Evolutionary conservation across 1,140 invertebrate species (phyloP).

Genomic region (Himalopsyche phryganea): DNA sequence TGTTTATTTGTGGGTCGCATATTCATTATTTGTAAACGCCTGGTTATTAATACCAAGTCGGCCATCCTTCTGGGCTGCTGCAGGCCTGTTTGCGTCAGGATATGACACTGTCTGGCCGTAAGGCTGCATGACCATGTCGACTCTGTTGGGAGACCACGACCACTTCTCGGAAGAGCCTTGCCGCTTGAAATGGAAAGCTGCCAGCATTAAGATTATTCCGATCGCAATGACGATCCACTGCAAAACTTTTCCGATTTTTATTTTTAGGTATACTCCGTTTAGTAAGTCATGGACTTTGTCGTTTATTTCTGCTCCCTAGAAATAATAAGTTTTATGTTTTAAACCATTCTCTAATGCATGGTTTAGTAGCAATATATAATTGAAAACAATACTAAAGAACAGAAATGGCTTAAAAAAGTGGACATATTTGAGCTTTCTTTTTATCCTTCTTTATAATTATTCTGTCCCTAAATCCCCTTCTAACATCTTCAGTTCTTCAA

Average conservation of each 20-base stretch:
- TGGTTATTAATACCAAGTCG: constrained; percentile 14
- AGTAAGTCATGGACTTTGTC: constrained; percentile 38
- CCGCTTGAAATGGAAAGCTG: constrained; percentile 15
- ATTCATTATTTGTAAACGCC: constrained; percentile 19
- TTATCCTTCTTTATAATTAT: too few relatives aligned
- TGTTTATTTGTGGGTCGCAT: constrained; percentile 16
- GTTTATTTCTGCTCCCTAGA: constrained; percentile 43
- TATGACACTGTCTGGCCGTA: constrained; percentile 7
- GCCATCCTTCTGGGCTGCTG: constrained; percentile 17
- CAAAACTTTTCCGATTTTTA: constrained; percentile 40
- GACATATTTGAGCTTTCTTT: too few relatives aligned
- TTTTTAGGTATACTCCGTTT: constrained; percentile 36
- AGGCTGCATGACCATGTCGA: constrained; percentile 32
- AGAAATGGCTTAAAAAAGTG: too few relatives aligned
- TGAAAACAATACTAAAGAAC: too few relatives aligned
- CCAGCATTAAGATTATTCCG: constrained; percentile 34
- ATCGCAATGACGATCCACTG: constrained; percentile 42
- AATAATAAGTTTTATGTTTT: background rate
- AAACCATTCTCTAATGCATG: too few relatives aligned
- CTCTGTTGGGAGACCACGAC: constrained; percentile 26
- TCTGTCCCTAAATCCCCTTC: too few relatives aligned
- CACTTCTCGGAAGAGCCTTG: background rate
- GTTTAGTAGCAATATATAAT: too few relatives aligned
- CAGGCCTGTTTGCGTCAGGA: constrained; percentile 21
- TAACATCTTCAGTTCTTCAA: too few relatives aligned